Evolutionary conservation across 2,888 invertebrate genomes (phyloP).

Genomic region (Andricus curvator): DNA sequence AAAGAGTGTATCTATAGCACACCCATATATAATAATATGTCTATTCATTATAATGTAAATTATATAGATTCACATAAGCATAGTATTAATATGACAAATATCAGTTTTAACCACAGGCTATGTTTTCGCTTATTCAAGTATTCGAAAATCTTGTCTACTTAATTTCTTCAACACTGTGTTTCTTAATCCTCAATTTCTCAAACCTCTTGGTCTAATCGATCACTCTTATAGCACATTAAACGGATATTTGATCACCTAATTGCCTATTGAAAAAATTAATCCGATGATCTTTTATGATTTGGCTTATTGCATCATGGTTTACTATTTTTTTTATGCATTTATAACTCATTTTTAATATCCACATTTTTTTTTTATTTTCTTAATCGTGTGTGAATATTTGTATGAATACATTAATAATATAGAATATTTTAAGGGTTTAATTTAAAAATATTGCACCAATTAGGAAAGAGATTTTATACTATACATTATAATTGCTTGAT

Average conservation of each 20-base stretch:
- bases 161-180: not conserved
- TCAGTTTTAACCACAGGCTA: not conserved
- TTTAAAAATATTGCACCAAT: not conserved
- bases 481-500: not conserved
- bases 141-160: not conserved
- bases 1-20: not conserved
- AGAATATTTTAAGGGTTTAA: not conserved
- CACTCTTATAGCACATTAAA: not conserved
- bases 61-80: not conserved
- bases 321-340: not conserved
- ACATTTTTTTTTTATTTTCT: no score
- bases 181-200: conserved; percentile 1
- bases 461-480: not conserved
- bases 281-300: not conserved
- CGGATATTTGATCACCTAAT: not conserved
- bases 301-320: not conserved
- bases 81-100: not conserved
- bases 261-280: not conserved
- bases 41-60: conserved; percentile 1
- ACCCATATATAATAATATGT: not conserved
- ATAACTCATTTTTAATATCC: not conserved
- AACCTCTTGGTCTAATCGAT: not conserved
- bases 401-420: no score
- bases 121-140: not conserved
- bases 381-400: no score